A percentile compares a stretch with the other conserved stretches of the same genome.
phyloP scores from a whole-genome alignment of 2,113 vertebrate species.

The Rhizomys pruinosus region DNA sequence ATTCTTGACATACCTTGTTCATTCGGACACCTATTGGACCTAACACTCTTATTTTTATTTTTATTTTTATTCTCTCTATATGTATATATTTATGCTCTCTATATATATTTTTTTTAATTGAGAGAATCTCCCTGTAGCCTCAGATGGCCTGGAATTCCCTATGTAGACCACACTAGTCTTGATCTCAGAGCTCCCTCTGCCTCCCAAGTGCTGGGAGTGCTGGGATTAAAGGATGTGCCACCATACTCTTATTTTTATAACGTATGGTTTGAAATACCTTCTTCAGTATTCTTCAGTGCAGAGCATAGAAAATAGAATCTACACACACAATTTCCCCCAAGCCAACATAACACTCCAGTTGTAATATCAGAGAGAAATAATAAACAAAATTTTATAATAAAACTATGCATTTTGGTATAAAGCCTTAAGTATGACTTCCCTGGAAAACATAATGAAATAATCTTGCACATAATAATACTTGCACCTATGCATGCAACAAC shows the following conservation, averaged over 20 bases:
- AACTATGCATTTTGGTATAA: constrained; percentile 41
- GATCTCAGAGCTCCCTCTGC: no score
- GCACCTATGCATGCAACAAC: not conserved
- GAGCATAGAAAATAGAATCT: constrained; percentile 40
- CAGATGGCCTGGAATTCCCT: no score
- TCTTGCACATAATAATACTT: constrained; percentile 40
- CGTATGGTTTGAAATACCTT: constrained; percentile 30
- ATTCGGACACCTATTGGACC: constrained; percentile 30
- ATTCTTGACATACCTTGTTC: constrained; percentile 18
- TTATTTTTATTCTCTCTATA: not conserved
- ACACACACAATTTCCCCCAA: not conserved
- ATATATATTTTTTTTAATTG: no score
- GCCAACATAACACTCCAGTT: not conserved
- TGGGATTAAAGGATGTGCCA: no score
- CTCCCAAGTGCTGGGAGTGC: no score
- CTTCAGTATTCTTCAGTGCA: constrained; percentile 58
- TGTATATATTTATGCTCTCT: no score
- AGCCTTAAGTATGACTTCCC: constrained; percentile 40
- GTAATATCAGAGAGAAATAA: constrained; percentile 45
- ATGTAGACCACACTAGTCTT: no score
- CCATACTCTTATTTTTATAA: constrained; percentile 14
- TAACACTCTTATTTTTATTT: not conserved
- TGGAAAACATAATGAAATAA: constrained; percentile 19
- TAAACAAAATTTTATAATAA: constrained; percentile 45
- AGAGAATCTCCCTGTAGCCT: no score